phyloP scores from a whole-genome alignment of 2,888 invertebrate species.

The Theodoxus fluviatilis region DNA sequence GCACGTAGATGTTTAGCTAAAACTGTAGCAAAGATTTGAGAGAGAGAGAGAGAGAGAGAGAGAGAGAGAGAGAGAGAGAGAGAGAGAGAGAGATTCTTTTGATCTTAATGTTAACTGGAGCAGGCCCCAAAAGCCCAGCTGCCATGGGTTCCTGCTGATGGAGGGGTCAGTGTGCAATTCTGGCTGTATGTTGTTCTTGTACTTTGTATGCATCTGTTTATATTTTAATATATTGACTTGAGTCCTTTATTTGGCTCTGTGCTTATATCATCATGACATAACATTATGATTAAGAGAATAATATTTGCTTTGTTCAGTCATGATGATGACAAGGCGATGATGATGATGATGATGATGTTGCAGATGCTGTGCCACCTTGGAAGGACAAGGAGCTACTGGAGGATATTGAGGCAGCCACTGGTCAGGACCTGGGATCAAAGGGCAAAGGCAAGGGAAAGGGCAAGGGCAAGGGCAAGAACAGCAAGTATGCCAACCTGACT shows the following conservation, averaged over 20 bases:
- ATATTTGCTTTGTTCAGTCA: not conserved
- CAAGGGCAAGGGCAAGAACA: conserved; percentile 49
- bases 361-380: conserved; percentile 63
- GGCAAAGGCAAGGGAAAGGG: conserved; percentile 48
- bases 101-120: too few relatives aligned
- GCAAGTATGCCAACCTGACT: conserved; percentile 65
- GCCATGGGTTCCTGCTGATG: too few relatives aligned
- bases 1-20: too few relatives aligned
- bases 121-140: too few relatives aligned
- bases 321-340: not conserved
- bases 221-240: too few relatives aligned
- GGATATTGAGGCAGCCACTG: conserved; percentile 69
- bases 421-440: conserved; percentile 65
- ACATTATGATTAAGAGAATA: not conserved
- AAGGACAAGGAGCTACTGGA: conserved; percentile 69
- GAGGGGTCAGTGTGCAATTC: too few relatives aligned
- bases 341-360: not conserved
- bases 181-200: too few relatives aligned
- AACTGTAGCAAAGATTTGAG: too few relatives aligned
- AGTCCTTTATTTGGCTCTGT: not conserved
- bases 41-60: too few relatives aligned
- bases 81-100: too few relatives aligned
- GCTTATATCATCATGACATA: not conserved
- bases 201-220: too few relatives aligned
- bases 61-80: too few relatives aligned